Evolutionary conservation across 2,797 vertebrate species (phyloP).

Genomic region (Aldrovandia affinis): DNA sequence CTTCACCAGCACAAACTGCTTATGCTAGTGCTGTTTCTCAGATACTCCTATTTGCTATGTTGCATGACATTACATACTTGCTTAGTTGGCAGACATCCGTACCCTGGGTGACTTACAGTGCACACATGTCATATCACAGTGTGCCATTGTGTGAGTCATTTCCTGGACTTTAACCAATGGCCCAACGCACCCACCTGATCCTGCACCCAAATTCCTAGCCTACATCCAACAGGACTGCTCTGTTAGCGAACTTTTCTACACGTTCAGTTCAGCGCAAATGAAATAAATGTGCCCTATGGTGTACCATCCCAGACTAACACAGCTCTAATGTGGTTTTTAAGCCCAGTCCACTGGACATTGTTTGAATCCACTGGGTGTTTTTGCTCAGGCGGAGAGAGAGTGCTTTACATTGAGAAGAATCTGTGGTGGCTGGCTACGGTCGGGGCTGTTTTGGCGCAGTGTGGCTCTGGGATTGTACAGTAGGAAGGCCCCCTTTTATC

Average conservation of each 20-base stretch:
- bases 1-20: not conserved
- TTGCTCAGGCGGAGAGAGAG: not conserved
- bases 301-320: not conserved
- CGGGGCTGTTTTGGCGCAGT: not conserved
- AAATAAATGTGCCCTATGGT: not conserved
- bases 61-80: not conserved
- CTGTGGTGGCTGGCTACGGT: not conserved
- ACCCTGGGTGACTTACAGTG: not conserved
- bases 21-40: not conserved
- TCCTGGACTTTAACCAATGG: not conserved
- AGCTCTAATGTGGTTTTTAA: not conserved
- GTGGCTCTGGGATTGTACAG: slow-evolving; percentile 28
- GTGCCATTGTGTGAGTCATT: not conserved
- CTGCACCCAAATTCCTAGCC: not conserved
- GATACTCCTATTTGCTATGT: not conserved
- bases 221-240: not conserved
- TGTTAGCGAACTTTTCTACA: not conserved
- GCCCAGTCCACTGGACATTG: not conserved
- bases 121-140: not conserved
- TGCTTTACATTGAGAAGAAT: not conserved
- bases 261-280: not conserved
- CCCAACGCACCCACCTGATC: not conserved
- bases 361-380: not conserved
- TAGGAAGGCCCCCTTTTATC: slow-evolving; percentile 43
- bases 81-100: not conserved